phyloP scores from a whole-genome alignment of 2,113 vertebrate genomes.

The Pithys albifrons region DNA sequence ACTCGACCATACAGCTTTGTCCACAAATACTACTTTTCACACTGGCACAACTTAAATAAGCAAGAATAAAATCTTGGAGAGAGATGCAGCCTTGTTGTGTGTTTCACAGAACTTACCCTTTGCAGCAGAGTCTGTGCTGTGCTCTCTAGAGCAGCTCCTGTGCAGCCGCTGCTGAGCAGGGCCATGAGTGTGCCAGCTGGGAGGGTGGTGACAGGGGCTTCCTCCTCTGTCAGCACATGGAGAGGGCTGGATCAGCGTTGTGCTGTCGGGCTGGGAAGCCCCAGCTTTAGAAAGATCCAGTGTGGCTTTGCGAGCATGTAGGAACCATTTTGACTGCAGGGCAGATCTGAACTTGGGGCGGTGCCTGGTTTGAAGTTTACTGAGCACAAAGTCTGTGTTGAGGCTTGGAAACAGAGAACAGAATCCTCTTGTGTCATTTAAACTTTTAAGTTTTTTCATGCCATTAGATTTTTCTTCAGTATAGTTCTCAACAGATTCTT shows the following conservation, averaged over 20 bases:
- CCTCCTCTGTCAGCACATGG: accelerated
- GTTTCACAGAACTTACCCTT: accelerated
- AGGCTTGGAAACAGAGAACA: background rate
- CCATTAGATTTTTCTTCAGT: background rate
- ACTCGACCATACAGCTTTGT: accelerated
- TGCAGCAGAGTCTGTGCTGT: accelerated
- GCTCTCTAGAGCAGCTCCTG: background rate
- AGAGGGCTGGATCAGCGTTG: accelerated
- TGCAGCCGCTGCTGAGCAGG: accelerated
- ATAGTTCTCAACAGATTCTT: background rate
- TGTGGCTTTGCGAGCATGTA: accelerated
- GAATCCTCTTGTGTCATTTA: background rate
- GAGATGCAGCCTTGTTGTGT: accelerated
- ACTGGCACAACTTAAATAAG: accelerated
- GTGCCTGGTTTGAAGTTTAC: background rate
- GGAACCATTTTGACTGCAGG: background rate
- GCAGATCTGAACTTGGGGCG: background rate
- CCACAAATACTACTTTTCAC: background rate
- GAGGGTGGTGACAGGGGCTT: background rate
- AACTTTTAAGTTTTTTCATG: background rate
- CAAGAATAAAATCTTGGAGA: background rate
- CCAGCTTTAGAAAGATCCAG: background rate
- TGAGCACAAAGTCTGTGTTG: background rate
- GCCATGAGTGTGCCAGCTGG: accelerated
- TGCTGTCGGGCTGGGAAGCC: background rate